Evolutionary conservation across 2,113 vertebrate genomes (phyloP).

Genomic region (Anarrhichthys ocellatus): DNA sequence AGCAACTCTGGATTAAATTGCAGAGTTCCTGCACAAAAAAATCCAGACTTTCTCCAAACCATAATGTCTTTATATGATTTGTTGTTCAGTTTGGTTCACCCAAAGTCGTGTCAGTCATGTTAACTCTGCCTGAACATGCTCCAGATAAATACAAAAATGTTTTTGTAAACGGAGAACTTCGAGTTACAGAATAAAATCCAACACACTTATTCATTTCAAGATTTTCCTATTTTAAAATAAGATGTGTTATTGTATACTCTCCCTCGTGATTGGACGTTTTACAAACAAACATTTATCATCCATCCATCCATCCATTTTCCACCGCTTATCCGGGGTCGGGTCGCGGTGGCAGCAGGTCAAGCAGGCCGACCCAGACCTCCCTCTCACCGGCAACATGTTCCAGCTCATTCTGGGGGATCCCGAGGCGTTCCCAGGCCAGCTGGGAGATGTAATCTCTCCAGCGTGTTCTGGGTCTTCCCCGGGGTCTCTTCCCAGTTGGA

Average conservation of each 20-base stretch:
- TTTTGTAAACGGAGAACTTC: not conserved
- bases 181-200: not conserved
- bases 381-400: too few species aligned
- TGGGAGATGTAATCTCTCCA: too few species aligned
- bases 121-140: not conserved
- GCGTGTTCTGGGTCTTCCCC: too few species aligned
- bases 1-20: conserved; percentile 9
- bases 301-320: too few species aligned
- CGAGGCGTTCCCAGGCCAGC: too few species aligned
- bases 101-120: not conserved
- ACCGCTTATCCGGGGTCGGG: too few species aligned
- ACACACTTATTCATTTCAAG: not conserved
- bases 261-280: not conserved
- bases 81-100: conserved; percentile 38
- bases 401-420: too few species aligned
- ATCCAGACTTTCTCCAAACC: conserved; percentile 21
- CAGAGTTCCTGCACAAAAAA: conserved; percentile 23
- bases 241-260: not conserved
- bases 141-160: conserved; percentile 3
- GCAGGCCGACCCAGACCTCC: too few species aligned
- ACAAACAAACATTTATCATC: not conserved
- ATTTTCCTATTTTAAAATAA: not conserved
- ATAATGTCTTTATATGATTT: conserved; percentile 33
- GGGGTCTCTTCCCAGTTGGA: too few species aligned
- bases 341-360: too few species aligned